phyloP scores from a whole-genome alignment of 2,797 vertebrate species.

The Gambelia wislizenii region DNA sequence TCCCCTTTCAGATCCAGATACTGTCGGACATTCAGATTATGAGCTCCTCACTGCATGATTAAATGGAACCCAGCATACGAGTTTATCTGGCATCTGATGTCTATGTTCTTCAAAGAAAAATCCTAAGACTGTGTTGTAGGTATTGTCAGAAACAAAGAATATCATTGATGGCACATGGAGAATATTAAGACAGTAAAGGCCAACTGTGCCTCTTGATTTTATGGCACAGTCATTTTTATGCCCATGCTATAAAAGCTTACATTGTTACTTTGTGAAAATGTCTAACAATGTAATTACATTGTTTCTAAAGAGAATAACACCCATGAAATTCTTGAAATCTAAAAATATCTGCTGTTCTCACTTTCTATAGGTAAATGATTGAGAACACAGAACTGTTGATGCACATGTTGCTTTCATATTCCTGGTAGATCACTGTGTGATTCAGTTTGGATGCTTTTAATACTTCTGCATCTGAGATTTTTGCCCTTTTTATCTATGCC shows the following conservation, averaged over 20 bases:
- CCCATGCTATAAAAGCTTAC: conserved; percentile 34
- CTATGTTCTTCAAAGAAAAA: conserved; percentile 32
- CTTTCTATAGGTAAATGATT: no score
- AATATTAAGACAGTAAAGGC: conserved; percentile 26
- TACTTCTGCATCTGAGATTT: not conserved
- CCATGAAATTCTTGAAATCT: not conserved
- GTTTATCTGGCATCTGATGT: conserved; percentile 7
- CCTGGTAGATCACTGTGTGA: not conserved
- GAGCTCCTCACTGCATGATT: conserved; percentile 84
- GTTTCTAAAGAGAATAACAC: not conserved
- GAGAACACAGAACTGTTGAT: not conserved
- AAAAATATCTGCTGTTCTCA: not conserved
- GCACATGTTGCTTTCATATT: not conserved
- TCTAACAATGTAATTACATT: not conserved
- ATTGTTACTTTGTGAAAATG: not conserved
- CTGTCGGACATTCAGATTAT: conserved; percentile 83
- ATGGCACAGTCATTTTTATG: conserved; percentile 28
- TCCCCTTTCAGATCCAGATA: conserved; percentile 86
- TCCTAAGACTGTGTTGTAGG: conserved; percentile 20
- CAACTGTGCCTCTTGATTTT: conserved; percentile 16
- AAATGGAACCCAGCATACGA: not conserved
- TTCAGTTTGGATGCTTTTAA: not conserved
- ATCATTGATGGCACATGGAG: not conserved
- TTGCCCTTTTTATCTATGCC: not conserved
- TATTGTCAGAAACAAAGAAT: not conserved